Percentiles rank a stretch among this genome's conserved stretches.
phyloP scores from a whole-genome alignment of 2,888 invertebrate species.

The Limnephilus rhombicus region DNA sequence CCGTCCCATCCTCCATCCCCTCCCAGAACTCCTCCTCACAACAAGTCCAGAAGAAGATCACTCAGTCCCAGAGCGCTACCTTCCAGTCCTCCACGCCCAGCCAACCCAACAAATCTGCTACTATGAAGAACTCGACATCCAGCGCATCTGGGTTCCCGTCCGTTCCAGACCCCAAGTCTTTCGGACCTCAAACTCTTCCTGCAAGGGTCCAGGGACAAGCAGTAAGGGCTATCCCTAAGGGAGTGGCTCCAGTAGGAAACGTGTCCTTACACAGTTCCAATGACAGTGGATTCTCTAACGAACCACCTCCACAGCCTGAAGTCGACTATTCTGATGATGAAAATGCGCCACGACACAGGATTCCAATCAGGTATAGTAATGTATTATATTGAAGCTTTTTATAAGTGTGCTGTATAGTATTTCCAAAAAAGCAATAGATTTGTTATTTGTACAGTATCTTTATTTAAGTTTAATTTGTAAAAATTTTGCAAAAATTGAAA shows the following conservation, averaged over 20 bases:
- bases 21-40: slow-evolving; percentile 78
- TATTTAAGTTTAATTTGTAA: background rate
- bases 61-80: slow-evolving; percentile 82
- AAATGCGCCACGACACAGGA: slow-evolving; percentile 79
- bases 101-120: slow-evolving; percentile 73
- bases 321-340: slow-evolving; percentile 95
- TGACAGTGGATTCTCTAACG: slow-evolving; percentile 95
- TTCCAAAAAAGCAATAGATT: background rate
- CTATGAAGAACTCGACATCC: slow-evolving; percentile 79
- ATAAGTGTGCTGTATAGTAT: background rate
- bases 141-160: slow-evolving; percentile 76
- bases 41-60: slow-evolving; percentile 70
- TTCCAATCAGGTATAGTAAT: slow-evolving; percentile 79
- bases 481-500: background rate
- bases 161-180: slow-evolving; percentile 75
- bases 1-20: slow-evolving; percentile 78
- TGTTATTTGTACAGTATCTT: background rate
- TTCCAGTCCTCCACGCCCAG: slow-evolving; percentile 72
- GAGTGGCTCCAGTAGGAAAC: slow-evolving; percentile 78
- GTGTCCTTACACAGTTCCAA: slow-evolving; percentile 93
- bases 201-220: slow-evolving; percentile 70
- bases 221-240: slow-evolving; percentile 63
- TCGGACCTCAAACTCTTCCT: slow-evolving; percentile 76
- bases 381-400: background rate
- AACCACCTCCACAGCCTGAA: slow-evolving; percentile 92